Evolutionary conservation across 2,113 vertebrate genomes (phyloP), one percentile per base, ranked within the genome.

Genomic region (Nothobranchius kuhntae): DNA sequence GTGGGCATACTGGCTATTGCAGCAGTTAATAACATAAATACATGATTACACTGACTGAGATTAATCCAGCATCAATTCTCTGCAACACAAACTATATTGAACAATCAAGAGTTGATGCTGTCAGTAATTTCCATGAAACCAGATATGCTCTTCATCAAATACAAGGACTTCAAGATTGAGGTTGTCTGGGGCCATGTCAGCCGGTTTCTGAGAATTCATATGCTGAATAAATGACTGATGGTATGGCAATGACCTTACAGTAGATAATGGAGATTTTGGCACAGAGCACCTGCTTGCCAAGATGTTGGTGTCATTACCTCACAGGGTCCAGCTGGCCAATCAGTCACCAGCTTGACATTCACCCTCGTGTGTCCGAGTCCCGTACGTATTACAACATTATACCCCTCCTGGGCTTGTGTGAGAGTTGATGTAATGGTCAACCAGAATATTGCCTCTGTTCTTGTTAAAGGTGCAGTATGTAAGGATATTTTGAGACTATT

Each of bases 231-330:
- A 78, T 81, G 81, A 87, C 63, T 87, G 84, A 91, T 71, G 62
- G 42, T 9, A 38, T 24, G 57, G 26, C 80, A 76, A 80, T 80
- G 76, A 87, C 83, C 83, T 80, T 24, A 50, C 63, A 77, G 55
- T 50, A 78, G 75, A 78, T 84, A 85, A 88, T 82, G 72, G 76
- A 80, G 72, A 75, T 78, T 78, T 65, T 72, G 73, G 71, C 86
- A 80, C 65, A 21, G 48, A 80, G 60, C 78, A 82, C 71, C 80
- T 85, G 87, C 78, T 87, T 60, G 60, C 78, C 85, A 77, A 74
- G 58, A 86, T 71, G 76, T 80, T 68, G 58, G 61, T 62, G 61
- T 67, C 77, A 82, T 83, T 74, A 76, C 45, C 62, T 67, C 52
- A 60, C 63, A 53, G 65, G 59, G 75, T 78, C 65, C 65, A 50